Percentiles rank a stretch among this genome's conserved stretches.
These are phyloP conservation scores for Chionomys nivalis DNA, from an alignment of 2,113 vertebrate genomes.

Conservation along the genomic window DNA sequence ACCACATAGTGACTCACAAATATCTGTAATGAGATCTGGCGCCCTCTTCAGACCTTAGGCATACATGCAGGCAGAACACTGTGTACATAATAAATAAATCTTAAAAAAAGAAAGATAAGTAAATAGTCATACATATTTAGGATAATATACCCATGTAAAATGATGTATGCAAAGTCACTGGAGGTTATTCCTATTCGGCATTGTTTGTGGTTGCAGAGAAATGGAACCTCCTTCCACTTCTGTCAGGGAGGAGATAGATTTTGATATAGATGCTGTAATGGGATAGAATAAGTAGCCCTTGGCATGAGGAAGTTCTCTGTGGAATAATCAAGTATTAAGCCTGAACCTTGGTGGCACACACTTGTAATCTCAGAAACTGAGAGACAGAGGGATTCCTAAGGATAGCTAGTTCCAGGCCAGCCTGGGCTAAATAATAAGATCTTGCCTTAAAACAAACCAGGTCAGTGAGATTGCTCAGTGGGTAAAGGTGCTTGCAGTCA, in stretches of 20 bases:
- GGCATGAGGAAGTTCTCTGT: neutral
- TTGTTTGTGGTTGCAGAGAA: neutral
- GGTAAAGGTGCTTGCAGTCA: neutral
- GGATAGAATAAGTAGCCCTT: neutral
- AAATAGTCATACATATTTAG: neutral
- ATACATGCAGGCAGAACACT: no score
- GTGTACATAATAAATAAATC: no score
- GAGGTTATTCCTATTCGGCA: neutral
- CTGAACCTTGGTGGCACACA: neutral
- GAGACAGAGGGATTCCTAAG: neutral
- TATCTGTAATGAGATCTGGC: no score
- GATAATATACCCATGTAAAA: neutral
- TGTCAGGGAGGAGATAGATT: neutral
- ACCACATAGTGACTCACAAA: no score
- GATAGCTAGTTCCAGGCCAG: neutral
- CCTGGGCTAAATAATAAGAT: neutral
- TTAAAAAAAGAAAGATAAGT: no score
- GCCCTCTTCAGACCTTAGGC: no score
- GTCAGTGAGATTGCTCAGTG: neutral
- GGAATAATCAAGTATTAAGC: neutral
- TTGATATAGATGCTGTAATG: no score
- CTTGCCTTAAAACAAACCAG: neutral
- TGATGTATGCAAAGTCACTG: neutral
- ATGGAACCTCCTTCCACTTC: neutral
- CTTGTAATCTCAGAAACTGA: neutral